phyloP scores from a whole-genome alignment of 2,888 invertebrate genomes.

The Eupithecia subumbrata region DNA sequence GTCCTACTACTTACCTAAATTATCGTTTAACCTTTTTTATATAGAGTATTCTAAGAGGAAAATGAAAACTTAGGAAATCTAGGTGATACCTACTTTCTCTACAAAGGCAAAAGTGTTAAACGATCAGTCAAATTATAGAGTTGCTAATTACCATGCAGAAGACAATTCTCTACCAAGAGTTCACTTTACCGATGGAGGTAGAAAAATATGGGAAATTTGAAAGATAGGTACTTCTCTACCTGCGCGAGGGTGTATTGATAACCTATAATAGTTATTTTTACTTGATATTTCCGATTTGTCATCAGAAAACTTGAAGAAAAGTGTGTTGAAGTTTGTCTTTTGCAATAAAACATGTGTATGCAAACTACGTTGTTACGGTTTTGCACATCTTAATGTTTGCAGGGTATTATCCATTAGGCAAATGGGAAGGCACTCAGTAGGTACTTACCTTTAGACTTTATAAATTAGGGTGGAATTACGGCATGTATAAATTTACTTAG shows the following conservation, averaged over 20 bases:
- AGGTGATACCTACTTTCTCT: not conserved
- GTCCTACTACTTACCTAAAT: not conserved
- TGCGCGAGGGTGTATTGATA: not conserved
- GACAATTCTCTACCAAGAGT: not conserved
- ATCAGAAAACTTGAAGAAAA: not conserved
- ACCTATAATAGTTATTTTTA: not conserved
- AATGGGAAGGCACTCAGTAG: conserved; percentile 55
- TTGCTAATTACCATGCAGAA: not conserved
- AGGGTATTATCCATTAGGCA: conserved; percentile 52
- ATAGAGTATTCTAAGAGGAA: not conserved
- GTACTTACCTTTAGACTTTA: conserved; percentile 40
- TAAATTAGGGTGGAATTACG: conserved; percentile 54
- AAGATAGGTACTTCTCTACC: too few relatives aligned
- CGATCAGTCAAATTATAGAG: too few relatives aligned
- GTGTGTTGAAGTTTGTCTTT: not conserved
- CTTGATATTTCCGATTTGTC: not conserved
- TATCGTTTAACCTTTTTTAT: not conserved
- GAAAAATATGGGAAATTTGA: not conserved
- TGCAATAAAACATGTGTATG: not conserved
- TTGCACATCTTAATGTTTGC: conserved; percentile 35
- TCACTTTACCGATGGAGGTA: not conserved
- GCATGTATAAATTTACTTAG: conserved; percentile 57
- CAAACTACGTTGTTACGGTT: not conserved
- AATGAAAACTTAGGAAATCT: not conserved
- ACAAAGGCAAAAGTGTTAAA: too few relatives aligned